These are phyloP conservation scores for Chromoteleia sp. DNA, from an alignment of 2,888 invertebrate species.

Conservation along the genomic window DNA sequence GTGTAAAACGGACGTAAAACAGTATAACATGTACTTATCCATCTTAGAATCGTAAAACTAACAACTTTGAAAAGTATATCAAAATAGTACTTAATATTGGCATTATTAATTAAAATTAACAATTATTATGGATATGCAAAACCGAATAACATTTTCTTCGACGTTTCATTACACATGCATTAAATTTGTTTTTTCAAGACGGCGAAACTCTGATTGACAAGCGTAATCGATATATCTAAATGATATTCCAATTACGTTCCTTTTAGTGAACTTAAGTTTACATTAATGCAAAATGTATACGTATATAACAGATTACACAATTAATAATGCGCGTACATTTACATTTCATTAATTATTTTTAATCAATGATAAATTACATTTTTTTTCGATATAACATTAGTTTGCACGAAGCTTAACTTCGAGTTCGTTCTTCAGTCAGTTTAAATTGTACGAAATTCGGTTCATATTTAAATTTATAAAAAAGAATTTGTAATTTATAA, in stretches of 20 bases:
- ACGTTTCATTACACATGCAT: background rate
- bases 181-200: background rate
- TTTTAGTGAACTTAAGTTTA: background rate
- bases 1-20: no score
- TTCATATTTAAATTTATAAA: no score
- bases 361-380: background rate
- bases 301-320: constrained; percentile 10
- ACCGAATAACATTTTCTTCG: background rate
- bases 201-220: constrained; percentile 18
- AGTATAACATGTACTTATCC: no score
- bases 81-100: background rate
- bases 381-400: background rate
- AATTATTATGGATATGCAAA: background rate
- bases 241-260: constrained; percentile 22
- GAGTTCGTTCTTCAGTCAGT: no score
- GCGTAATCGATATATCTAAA: constrained; percentile 36
- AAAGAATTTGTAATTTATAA: no score
- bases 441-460: no score
- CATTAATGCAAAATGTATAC: background rate
- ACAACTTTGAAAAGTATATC: no score
- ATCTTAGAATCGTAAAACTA: no score
- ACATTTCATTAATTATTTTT: constrained; percentile 16
- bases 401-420: background rate
- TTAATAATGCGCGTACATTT: constrained; percentile 27
- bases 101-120: background rate